A percentile compares a stretch with the other conserved stretches of the same genome.
phyloP scores from a whole-genome alignment of 2,113 vertebrate species.

The Dermatemys mawii region DNA sequence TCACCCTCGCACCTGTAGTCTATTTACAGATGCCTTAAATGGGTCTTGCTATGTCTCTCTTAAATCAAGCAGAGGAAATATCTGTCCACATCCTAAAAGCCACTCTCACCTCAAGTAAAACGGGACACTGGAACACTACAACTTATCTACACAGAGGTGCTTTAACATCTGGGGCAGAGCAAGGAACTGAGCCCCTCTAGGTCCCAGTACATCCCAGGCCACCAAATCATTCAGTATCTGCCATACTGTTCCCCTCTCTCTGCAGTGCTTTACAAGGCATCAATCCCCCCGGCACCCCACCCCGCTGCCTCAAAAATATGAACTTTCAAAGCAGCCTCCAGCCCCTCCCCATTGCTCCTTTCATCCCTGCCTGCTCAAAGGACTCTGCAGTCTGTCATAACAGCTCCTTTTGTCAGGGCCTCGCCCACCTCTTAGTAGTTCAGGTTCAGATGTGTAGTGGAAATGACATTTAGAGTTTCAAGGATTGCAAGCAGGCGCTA shows the following conservation, averaged over 20 bases:
- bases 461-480: background rate
- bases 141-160: background rate
- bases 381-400: background rate
- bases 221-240: background rate
- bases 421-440: background rate
- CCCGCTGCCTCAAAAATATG: background rate
- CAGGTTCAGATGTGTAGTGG: fast-evolving
- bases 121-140: background rate
- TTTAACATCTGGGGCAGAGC: background rate
- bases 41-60: background rate
- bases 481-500: background rate
- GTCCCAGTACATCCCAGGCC: background rate
- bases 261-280: background rate
- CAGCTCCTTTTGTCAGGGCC: fast-evolving
- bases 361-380: background rate
- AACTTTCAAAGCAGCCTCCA: background rate
- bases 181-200: background rate
- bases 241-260: fast-evolving
- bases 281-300: no score
- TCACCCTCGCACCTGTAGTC: background rate
- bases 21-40: background rate
- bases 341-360: background rate
- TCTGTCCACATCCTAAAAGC: background rate
- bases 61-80: background rate
- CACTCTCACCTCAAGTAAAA: background rate